Percentiles rank a stretch among this genome's conserved stretches.
Evolutionary conservation across 2,797 vertebrate genomes (phyloP).

Genomic region (Leuciscus waleckii): DNA sequence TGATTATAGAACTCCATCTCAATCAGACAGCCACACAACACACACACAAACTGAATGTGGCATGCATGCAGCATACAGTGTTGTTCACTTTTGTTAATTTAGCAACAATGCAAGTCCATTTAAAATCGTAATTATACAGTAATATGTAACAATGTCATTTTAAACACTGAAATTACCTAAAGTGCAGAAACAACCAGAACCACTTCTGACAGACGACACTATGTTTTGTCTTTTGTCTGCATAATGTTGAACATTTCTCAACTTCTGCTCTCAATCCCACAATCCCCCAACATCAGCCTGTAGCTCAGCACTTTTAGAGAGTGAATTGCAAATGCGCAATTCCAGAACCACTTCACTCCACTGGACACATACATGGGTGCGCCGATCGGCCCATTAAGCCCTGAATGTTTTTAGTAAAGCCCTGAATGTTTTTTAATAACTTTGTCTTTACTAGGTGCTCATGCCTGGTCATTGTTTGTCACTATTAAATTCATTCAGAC

Average conservation of each 20-base stretch:
- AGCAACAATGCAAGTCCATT: neutral
- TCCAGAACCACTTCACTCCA: neutral
- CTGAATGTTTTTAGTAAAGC: neutral
- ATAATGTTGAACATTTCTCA: neutral
- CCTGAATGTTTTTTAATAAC: constrained; percentile 16
- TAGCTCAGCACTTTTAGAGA: constrained; percentile 6
- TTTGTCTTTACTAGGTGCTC: neutral
- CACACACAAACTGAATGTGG: neutral
- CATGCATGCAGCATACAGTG: neutral
- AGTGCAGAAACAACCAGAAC: neutral
- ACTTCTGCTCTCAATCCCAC: neutral
- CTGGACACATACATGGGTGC: neutral
- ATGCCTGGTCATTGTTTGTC: neutral
- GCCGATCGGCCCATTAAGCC: neutral
- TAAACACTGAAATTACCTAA: neutral
- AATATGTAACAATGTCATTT: neutral
- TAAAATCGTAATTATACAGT: neutral
- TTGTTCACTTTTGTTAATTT: neutral
- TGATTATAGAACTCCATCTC: constrained; percentile 12
- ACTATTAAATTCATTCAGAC: neutral
- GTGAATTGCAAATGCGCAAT: neutral
- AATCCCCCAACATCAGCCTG: neutral
- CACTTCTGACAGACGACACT: neutral
- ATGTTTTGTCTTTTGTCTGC: neutral
- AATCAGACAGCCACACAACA: constrained; percentile 14